Base-by-base conservation (phyloP, 2,888 invertebrate genomes). In the Microctonus aethiopoides region DNA sequence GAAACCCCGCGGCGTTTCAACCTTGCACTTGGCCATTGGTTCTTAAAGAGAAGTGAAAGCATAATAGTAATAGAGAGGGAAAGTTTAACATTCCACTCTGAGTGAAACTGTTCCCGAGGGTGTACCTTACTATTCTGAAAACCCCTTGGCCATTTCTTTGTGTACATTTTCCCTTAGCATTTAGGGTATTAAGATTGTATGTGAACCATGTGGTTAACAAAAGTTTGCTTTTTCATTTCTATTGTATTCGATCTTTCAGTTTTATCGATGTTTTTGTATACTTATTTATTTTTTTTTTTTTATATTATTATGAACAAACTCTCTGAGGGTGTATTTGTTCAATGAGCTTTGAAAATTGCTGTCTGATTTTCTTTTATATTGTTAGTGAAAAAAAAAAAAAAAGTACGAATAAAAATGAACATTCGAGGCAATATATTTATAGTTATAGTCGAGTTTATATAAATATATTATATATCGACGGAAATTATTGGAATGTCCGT, bases 11-110 rank as follows among this genome's bases (percentile, higher is more conserved):
- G 62, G 68, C 68, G 68, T 68, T 63, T 63, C 64, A 68, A 68
- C 68, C 68, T 63, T 56, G 68, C 68, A 68, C 68, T 69, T 69
- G 68, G 57, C 64, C 64, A 69, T 69, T 51, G 57, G 51, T 51
- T 64, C 36, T 32, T 13, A 51, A 64, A 51, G 57, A 34, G 52
- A 22, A 64, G 32, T 63, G 54, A 16, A 24, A 52, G 59, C 24
- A 7, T 16, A 46, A 5, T 7, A 46, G 16, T n/a, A 20, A 16
- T 7, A 10, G 20, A 16, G 16, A 29, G 39, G 39, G 46, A 51
- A 36, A 57, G 51, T 59, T 68, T 34, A 57, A 63, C 62, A 69
- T 69, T 69, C 51, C 36, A 57, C 26, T 59, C 11, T 32, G 34
- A 64, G 64, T 63, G 41, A 57, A 57, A 69, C 68, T 69, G 22